Base-by-base conservation (phyloP, 1,140 invertebrate species). In the Papilio machaon region DNA sequence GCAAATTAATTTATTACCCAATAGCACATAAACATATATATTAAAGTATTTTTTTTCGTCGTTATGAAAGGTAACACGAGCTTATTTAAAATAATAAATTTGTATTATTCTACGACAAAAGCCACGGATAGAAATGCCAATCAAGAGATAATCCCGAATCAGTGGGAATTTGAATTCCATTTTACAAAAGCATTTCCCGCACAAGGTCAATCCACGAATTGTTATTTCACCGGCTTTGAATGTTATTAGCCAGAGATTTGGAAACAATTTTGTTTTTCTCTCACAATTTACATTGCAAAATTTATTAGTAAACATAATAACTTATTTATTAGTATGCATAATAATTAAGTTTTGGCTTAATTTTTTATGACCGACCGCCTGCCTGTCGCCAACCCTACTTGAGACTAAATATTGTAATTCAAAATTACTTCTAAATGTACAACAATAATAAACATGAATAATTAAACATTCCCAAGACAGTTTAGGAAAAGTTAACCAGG, bases 171-270 rank as follows among this genome's bases (percentile, higher is more conserved):
- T 35, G 64, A 70, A 70, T 70, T 70, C 64, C 64, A 30, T 70
- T 70, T 70, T 35, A 70, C 64, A 70, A 70, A 70, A 70, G 23
- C 64, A 38, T 70, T 58, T 58, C 54, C 54, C 54, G 54, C 64
- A 15, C 64, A 70, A 70, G 64, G 64, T 70, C 64, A 70, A 70
- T 70, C 64, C 64, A 38, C 64, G 38, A 70, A 70, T 70, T 70
- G 64, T 70, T 70, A 70, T 70, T 70, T 70, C 64, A 70, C 64
- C 64, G 30, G 64, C 64, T 70, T 70, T 70, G 30, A 70, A 70
- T 35, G 64, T 70, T 70, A 70, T 70, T 70, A 70, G 23, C 64
- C 11, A 10, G n/a, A 70, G 64, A 70, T 70, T 70, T 70, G 64
- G 64, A 70, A 70, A 70, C 64, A 70, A 70, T 70, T 70, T 70